Conservation (phyloP, 2,797 vertebrate species). For the Alexandromys oeconomus region DNA sequence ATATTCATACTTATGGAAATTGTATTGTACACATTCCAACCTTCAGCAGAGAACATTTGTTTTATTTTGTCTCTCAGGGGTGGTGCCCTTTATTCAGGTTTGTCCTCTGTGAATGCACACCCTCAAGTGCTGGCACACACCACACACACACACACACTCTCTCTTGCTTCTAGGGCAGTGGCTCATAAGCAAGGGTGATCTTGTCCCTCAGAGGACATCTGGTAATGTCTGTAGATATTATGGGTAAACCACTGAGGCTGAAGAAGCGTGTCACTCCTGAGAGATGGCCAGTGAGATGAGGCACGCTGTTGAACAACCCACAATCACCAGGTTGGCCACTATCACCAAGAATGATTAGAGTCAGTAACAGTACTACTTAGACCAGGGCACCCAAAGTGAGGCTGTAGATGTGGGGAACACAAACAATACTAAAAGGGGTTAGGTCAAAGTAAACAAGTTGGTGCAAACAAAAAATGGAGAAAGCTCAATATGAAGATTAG, state of each 20-base stretch:
- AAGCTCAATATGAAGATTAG: neutral
- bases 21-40: slow-evolving; percentile 24
- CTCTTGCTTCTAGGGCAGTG: neutral
- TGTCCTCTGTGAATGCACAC: neutral
- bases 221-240: neutral
- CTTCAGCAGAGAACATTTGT: slow-evolving; percentile 11
- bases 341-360: neutral
- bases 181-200: neutral
- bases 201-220: neutral
- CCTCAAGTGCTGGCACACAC: accelerated
- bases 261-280: neutral
- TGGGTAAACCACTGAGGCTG: neutral
- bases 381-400: accelerated
- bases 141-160: neutral
- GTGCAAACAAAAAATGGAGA: neutral
- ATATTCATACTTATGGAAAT: slow-evolving; percentile 82
- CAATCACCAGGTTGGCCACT: accelerated
- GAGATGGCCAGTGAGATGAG: neutral
- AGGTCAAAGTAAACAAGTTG: neutral
- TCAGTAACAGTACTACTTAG: accelerated
- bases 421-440: neutral
- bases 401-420: too few relatives aligned
- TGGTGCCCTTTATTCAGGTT: neutral
- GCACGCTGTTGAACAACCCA: too few relatives aligned
- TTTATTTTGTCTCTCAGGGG: neutral